Evolutionary conservation across 2,888 invertebrate genomes (phyloP), one percentile per base, ranked within the genome.

Genomic region (Eulithis prunata): DNA sequence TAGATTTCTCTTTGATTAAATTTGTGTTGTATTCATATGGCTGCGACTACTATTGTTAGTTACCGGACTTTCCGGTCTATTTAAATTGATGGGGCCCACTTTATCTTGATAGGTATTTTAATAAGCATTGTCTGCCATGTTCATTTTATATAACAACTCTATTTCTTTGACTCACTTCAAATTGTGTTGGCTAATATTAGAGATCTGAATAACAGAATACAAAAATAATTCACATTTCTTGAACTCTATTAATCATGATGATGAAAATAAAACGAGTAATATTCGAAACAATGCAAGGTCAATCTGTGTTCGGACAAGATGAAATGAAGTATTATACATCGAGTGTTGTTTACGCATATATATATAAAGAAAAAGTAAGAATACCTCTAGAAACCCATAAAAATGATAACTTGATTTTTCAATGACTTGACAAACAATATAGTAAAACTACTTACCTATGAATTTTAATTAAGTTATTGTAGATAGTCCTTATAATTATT

Each of bases 1-100:
- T 93, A 93, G 92, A 93, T 92, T 93, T 91, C 89, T 89, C 90
- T 92, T 90, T 93, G 92, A 93, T 93, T 93, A 93, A 92, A 93
- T 92, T 92, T 93, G 92, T 92, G 88, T 91, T 93, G 91, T 91
- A 92, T 91, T 90, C 91, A 91, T 90, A 89, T 85, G 86, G 76
- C 75, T 76, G 82, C 84, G 84, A 83, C 87, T 80, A 86, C 88
- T 90, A 90, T 89, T 90, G 90, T 91, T 90, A 83, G 83, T 80
- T 78, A 77, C 82, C 81, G 83, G 74, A 78, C 80, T 85, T 78
- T 77, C 82, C 81, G 83, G 74, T 78, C 80, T 85, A 78, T 80
- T 87, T 89, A 88, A 88, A 88, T 89, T 87, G 85, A 81, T 76
- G 81, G 84, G 80, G 81, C 80, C 81, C 82, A 80, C 72, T 70